A percentile compares a stretch with the other conserved stretches of the same genome.
Conservation (phyloP, 2,797 vertebrate genomes). For the Florisuga fusca region DNA sequence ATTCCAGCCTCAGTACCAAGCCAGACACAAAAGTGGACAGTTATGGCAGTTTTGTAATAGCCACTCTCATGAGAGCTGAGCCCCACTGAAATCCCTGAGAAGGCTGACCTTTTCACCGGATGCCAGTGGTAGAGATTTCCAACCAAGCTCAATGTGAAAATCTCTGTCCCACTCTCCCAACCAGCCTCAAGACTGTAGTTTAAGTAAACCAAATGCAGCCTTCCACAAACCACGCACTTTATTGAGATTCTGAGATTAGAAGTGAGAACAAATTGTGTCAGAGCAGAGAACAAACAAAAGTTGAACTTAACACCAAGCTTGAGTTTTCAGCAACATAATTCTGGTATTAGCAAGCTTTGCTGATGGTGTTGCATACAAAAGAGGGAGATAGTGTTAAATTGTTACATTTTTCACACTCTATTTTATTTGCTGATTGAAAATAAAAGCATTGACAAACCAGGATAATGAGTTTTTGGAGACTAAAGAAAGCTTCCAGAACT, state of each 20-base stretch:
- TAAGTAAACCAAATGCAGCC: neutral
- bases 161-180: neutral
- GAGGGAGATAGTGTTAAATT: neutral
- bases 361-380: neutral
- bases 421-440: neutral
- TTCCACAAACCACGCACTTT: neutral
- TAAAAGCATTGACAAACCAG: neutral
- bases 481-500: neutral
- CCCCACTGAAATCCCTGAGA: neutral
- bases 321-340: neutral
- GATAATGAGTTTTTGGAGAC: neutral
- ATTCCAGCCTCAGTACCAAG: neutral
- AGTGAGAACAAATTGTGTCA: neutral
- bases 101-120: neutral
- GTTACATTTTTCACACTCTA: neutral
- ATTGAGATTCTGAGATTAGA: neutral
- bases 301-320: rapidly evolving
- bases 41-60: neutral
- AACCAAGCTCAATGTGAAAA: neutral
- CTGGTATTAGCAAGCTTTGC: neutral
- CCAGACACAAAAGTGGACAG: neutral
- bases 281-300: neutral
- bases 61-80: neutral
- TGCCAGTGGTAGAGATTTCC: neutral
- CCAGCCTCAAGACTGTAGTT: neutral